These are phyloP conservation scores for Meandrina meandrites DNA, from an alignment of 92 coral and sea anemone genomes.

Conservation along the genomic window DNA sequence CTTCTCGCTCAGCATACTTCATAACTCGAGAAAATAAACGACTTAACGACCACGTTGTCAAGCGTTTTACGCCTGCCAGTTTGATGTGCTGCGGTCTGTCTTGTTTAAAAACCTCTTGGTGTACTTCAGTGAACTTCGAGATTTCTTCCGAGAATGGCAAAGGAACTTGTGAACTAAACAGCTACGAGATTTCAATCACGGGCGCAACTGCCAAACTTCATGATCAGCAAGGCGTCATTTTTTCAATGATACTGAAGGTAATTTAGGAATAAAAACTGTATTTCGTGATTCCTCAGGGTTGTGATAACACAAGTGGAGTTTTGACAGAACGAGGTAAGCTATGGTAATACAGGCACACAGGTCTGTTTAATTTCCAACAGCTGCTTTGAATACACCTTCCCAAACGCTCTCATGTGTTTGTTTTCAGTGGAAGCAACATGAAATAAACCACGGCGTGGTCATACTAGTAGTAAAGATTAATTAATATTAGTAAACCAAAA, in stretches of 20 bases:
- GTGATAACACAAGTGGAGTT: not conserved
- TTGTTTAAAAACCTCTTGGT: not conserved
- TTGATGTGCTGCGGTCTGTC: not conserved
- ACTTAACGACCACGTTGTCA: not conserved
- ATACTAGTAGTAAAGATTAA: no score
- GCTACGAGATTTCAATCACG: not conserved
- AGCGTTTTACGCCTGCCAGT: not conserved
- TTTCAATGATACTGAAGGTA: not conserved
- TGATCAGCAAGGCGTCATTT: not conserved
- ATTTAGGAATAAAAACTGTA: not conserved
- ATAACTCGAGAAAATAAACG: not conserved
- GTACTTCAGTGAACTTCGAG: not conserved
- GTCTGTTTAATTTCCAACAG: not conserved
- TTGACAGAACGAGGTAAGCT: not conserved
- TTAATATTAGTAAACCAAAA: no score
- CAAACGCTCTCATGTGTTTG: not conserved
- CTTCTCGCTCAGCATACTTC: not conserved
- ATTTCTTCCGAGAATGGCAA: not conserved
- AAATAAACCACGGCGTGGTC: no score
- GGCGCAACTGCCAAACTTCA: not conserved
- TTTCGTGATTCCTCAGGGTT: not conserved
- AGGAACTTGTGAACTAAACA: slow-evolving; percentile 11
- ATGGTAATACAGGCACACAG: not conserved
- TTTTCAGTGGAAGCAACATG: not conserved
- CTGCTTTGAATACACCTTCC: not conserved